These are phyloP conservation scores for Perognathus longimembris DNA, from an alignment of 2,113 vertebrate species.

Conservation along the genomic window DNA sequence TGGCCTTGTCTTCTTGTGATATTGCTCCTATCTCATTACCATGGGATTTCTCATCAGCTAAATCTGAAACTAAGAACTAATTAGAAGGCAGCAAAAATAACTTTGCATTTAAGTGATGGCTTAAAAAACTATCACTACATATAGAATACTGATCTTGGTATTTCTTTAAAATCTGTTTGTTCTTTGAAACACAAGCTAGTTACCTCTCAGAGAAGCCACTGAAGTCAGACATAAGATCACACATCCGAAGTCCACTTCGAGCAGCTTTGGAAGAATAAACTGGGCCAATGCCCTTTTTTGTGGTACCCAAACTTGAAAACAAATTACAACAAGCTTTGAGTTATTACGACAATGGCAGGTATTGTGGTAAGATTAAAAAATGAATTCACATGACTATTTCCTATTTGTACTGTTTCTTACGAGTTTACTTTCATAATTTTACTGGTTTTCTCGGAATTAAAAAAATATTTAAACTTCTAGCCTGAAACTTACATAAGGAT, in stretches of 20 bases:
- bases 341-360: conserved; percentile 38
- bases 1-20: not conserved
- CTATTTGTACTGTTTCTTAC: conserved; percentile 18
- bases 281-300: conserved; percentile 98
- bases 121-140: conserved; percentile 32
- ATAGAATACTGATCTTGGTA: conserved; percentile 25
- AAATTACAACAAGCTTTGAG: conserved; percentile 65
- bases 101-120: not conserved
- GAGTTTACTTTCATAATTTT: conserved; percentile 45
- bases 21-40: not conserved
- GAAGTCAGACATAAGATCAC: conserved; percentile 97
- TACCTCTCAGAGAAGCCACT: conserved; percentile 97
- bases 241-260: conserved; percentile 97
- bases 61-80: conserved; percentile 33
- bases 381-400: conserved; percentile 7
- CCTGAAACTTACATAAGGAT: conserved; percentile 17
- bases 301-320: conserved; percentile 94
- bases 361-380: not conserved
- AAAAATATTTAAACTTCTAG: conserved; percentile 17
- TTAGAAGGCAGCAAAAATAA: conserved; percentile 45
- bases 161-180: not conserved
- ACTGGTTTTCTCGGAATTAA: conserved; percentile 46
- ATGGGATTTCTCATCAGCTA: not conserved
- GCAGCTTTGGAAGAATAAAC: conserved; percentile 98
- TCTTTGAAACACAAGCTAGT: conserved; percentile 64